A percentile compares a stretch with the other conserved stretches of the same genome.
phyloP scores from a whole-genome alignment of 2,888 invertebrate species.

The Anarsia innoxiella region DNA sequence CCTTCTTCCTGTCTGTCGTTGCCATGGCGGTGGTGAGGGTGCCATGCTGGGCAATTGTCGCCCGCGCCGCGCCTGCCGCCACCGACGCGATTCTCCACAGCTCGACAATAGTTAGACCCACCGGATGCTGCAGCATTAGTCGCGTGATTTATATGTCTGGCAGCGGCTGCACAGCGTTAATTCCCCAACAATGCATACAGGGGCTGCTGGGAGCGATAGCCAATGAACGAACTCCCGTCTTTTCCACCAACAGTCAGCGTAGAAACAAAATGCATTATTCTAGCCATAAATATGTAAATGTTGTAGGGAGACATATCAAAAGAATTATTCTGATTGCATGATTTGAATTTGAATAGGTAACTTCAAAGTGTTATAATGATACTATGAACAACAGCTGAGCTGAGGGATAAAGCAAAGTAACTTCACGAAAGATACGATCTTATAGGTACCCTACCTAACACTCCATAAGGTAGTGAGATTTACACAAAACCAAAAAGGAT shows the following conservation, averaged over 20 bases:
- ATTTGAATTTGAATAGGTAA: slow-evolving; percentile 45
- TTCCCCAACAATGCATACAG: slow-evolving; percentile 54
- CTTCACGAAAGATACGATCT: too few species aligned
- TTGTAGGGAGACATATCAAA: slow-evolving; percentile 34
- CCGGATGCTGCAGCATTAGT: slow-evolving; percentile 68
- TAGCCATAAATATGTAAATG: slow-evolving; percentile 49
- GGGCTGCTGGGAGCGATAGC: slow-evolving; percentile 28
- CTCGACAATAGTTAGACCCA: slow-evolving; percentile 49
- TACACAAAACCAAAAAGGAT: not conserved
- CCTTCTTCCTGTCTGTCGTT: slow-evolving; percentile 43
- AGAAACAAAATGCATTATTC: slow-evolving; percentile 29
- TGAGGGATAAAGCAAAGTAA: not conserved
- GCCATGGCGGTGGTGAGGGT: slow-evolving; percentile 28
- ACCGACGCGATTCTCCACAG: slow-evolving; percentile 36
- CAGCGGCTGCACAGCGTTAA: slow-evolving; percentile 52
- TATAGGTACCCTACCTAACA: too few species aligned
- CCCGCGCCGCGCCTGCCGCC: slow-evolving; percentile 16
- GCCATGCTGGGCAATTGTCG: slow-evolving; percentile 13
- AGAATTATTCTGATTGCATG: slow-evolving; percentile 32
- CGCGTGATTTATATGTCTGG: slow-evolving; percentile 71
- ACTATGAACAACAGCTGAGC: too few species aligned
- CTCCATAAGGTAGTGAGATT: not conserved
- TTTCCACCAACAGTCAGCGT: slow-evolving; percentile 25
- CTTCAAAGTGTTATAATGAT: slow-evolving; percentile 18
- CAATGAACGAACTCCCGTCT: slow-evolving; percentile 26